phyloP scores from a whole-genome alignment of 2,888 invertebrate species.

The Andricus curvator region DNA sequence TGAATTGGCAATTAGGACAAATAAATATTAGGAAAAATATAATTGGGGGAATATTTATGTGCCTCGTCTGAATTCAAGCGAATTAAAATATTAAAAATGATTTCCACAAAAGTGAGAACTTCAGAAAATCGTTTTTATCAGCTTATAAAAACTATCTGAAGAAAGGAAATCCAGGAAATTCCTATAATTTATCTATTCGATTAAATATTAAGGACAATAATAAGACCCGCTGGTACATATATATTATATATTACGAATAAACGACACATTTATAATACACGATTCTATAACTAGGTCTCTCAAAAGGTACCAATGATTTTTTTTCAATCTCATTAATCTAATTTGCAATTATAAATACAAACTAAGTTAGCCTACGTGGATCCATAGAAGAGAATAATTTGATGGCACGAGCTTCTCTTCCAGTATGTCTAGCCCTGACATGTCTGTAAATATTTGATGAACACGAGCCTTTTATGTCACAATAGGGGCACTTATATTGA shows the following conservation, averaged over 20 bases:
- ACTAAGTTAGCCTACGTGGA: neutral
- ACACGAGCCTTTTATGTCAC: conserved; percentile 67
- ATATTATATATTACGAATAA: neutral
- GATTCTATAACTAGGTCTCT: neutral
- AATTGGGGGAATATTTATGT: too few relatives aligned
- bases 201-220: neutral
- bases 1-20: too few relatives aligned
- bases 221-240: neutral
- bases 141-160: neutral
- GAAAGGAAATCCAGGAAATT: neutral
- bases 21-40: too few relatives aligned
- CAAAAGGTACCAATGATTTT: neutral
- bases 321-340: conserved; percentile 8
- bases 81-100: too few relatives aligned
- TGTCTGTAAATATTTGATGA: conserved; percentile 72
- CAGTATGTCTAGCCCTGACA: conserved; percentile 67
- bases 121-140: neutral
- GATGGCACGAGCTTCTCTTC: conserved; percentile 62
- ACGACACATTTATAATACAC: neutral
- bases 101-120: too few relatives aligned
- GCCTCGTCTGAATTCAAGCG: too few relatives aligned
- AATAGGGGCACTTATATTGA: conserved; percentile 73
- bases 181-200: neutral
- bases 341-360: neutral
- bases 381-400: conserved; percentile 61